phyloP scores from a whole-genome alignment of 2,888 invertebrate genomes.

The Poecilus cupreus region DNA sequence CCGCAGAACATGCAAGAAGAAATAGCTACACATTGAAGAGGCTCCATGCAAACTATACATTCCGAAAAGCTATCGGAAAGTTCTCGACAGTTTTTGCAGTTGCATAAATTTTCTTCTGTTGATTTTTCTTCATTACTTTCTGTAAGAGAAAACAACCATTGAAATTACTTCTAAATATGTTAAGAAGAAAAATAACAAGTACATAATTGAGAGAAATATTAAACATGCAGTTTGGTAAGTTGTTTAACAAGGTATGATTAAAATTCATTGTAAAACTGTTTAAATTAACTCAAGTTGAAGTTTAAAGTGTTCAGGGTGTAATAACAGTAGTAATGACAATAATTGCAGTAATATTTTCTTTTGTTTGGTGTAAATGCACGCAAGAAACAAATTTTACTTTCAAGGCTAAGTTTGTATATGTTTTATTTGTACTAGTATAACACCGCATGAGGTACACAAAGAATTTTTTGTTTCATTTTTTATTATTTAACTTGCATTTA shows the following conservation, averaged over 20 bases:
- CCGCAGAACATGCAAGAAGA: slow-evolving; percentile 65
- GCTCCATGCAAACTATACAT: slow-evolving; percentile 66
- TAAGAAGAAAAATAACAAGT: neutral
- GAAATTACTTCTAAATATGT: neutral
- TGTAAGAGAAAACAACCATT: neutral
- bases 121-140: neutral
- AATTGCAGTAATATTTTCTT: slow-evolving; percentile 25
- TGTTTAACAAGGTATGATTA: slow-evolving; percentile 26
- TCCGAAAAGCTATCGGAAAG: slow-evolving; percentile 63
- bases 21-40: slow-evolving; percentile 64
- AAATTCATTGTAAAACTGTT: neutral
- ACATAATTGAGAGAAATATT: neutral
- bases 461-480: slow-evolving; percentile 13
- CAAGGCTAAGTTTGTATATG: slow-evolving; percentile 21
- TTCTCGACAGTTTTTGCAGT: slow-evolving; percentile 64
- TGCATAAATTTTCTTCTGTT: slow-evolving; percentile 58
- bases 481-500: slow-evolving; percentile 3
- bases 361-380: slow-evolving; percentile 21
- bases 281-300: neutral
- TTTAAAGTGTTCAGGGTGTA: slow-evolving; percentile 8
- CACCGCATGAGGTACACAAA: slow-evolving; percentile 36
- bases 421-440: neutral
- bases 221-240: neutral
- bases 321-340: slow-evolving; percentile 24
- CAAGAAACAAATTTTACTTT: slow-evolving; percentile 35